These are phyloP conservation scores for Eremophila alpestris DNA, from an alignment of 2,797 vertebrate species.

Conservation along the genomic window DNA sequence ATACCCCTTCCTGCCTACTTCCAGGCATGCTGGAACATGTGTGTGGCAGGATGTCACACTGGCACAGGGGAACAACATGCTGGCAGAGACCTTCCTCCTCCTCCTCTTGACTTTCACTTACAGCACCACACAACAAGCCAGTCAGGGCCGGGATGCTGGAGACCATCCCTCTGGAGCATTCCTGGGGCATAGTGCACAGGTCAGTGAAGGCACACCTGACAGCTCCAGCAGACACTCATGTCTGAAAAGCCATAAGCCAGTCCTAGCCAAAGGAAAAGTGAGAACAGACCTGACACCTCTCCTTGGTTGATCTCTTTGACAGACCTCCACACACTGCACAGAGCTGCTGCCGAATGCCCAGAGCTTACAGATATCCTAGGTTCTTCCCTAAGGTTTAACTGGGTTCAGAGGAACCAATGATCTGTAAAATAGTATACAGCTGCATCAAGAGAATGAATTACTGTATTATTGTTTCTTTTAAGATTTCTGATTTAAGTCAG, in stretches of 20 bases:
- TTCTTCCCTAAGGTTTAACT: not conserved
- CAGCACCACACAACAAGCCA: not conserved
- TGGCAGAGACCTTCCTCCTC: not conserved
- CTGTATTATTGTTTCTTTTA: not conserved
- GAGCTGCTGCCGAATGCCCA: not conserved
- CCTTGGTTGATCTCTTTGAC: not conserved
- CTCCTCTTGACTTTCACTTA: not conserved
- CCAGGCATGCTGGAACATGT: not conserved
- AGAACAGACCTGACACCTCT: not conserved
- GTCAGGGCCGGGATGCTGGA: not conserved
- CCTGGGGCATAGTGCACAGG: not conserved
- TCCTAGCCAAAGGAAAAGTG: not conserved
- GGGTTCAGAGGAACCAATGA: not conserved
- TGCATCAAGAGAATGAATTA: not conserved
- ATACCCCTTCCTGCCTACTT: not conserved
- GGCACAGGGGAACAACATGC: rapidly evolving
- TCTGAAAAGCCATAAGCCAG: not conserved
- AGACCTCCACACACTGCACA: not conserved
- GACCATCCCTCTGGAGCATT: not conserved
- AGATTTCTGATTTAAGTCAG: not conserved
- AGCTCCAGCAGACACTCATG: not conserved
- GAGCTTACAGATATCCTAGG: not conserved
- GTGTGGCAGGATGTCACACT: not conserved
- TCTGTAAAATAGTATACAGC: not conserved
- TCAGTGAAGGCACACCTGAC: not conserved